Percentiles rank a stretch among this genome's conserved stretches.
Evolutionary conservation across 2,113 vertebrate species (phyloP).

Genomic region (Empidonax traillii): DNA sequence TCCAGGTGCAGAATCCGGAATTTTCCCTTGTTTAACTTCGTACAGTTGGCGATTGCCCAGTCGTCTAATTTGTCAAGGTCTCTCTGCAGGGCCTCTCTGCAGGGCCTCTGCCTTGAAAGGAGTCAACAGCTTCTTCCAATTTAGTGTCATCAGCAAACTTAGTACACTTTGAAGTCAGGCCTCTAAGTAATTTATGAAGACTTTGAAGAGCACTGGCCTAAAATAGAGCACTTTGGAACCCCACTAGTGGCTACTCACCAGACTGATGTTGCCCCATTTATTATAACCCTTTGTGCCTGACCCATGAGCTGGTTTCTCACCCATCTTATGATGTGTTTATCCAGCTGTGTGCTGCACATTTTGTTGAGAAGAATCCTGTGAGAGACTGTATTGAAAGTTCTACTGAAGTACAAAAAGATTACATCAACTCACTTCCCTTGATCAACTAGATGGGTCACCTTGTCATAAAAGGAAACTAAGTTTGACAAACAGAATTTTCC

Average conservation of each 20-base stretch:
- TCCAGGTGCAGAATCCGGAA: neutral
- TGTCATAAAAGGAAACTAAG: neutral
- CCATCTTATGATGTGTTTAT: neutral
- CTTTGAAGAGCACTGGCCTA: neutral
- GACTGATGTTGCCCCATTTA: neutral
- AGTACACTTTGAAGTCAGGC: neutral
- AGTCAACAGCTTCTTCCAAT: neutral
- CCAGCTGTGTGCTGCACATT: neutral
- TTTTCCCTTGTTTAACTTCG: neutral
- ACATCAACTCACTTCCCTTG: neutral
- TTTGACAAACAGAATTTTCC: neutral
- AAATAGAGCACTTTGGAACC: neutral
- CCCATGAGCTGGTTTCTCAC: neutral
- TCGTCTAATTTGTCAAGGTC: neutral
- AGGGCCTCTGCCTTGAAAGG: neutral
- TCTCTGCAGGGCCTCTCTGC: neutral
- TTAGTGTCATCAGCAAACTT: neutral
- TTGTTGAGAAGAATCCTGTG: neutral
- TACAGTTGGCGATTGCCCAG: neutral
- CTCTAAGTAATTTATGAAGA: neutral
- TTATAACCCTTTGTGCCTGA: neutral
- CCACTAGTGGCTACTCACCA: too few species aligned
- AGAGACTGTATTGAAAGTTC: neutral
- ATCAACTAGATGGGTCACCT: neutral
- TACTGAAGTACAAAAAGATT: neutral